Conservation (phyloP, 2,888 invertebrate genomes). For the Nomada lathburiana region DNA sequence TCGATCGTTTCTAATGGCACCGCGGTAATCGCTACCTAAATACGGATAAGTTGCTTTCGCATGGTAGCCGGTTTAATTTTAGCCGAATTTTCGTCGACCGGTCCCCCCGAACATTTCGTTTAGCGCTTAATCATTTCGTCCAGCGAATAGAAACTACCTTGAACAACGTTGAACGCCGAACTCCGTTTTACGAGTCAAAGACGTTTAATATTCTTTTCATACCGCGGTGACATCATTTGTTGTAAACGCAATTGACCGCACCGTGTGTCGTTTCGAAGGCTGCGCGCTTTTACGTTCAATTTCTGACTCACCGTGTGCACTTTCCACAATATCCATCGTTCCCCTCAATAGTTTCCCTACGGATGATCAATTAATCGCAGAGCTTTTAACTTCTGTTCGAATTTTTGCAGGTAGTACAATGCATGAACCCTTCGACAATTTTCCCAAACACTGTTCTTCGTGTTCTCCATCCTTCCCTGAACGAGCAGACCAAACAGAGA, state of each 20-base stretch:
- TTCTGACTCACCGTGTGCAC: conserved; percentile 29
- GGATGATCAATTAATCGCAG: no score
- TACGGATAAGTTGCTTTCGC: not conserved
- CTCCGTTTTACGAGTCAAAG: conserved; percentile 21
- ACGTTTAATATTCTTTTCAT: conserved; percentile 56
- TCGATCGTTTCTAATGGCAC: not conserved
- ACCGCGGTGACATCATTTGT: conserved; percentile 59
- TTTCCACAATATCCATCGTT: not conserved
- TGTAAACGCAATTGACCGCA: conserved; percentile 38
- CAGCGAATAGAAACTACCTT: conserved; percentile 37
- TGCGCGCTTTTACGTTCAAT: conserved; percentile 10
- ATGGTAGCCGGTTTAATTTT: conserved; percentile 2
- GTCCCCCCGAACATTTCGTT: conserved; percentile 28
- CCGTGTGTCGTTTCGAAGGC: conserved; percentile 22
- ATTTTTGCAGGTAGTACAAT: no score
- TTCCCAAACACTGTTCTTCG: no score
- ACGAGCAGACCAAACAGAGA: not conserved
- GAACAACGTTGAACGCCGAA: conserved; percentile 20
- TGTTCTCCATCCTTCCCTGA: no score
- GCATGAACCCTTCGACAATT: no score
- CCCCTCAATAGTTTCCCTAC: not conserved
- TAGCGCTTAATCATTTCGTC: conserved; percentile 26
- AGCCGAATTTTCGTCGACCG: conserved; percentile 33
- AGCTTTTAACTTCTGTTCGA: no score
- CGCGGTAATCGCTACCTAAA: not conserved